A percentile compares a stretch with the other conserved stretches of the same genome.
Evolutionary conservation across 2,888 invertebrate species (phyloP).

Genomic region (Cantharis nigra): DNA sequence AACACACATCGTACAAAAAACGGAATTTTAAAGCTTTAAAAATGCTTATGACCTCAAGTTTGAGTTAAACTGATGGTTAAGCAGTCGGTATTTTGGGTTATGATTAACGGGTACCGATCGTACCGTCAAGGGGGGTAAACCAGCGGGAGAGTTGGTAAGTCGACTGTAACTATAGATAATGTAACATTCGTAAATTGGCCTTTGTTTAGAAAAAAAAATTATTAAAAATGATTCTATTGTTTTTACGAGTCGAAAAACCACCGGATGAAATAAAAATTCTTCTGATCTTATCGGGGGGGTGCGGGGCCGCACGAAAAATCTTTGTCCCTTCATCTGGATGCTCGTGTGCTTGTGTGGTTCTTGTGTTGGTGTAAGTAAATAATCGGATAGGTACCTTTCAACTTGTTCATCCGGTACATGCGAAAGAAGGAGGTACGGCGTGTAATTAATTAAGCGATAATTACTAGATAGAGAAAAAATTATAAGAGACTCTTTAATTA

Average conservation of each 20-base stretch:
- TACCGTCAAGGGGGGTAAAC: slow-evolving; percentile 36
- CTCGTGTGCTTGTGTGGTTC: too few species aligned
- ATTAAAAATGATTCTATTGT: slow-evolving; percentile 17
- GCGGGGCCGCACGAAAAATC: background rate
- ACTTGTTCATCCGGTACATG: background rate
- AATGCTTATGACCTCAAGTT: slow-evolving; percentile 27
- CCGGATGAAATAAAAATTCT: background rate
- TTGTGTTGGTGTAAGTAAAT: background rate
- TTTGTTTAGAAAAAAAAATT: slow-evolving; percentile 28
- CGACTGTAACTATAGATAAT: slow-evolving; percentile 23
- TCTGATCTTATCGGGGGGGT: background rate
- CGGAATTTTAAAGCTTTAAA: slow-evolving; percentile 24
- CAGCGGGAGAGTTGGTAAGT: slow-evolving; percentile 32
- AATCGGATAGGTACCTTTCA: background rate
- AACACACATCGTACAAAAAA: slow-evolving; percentile 5
- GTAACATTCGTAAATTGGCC: slow-evolving; percentile 14
- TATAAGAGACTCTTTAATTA: slow-evolving; percentile 35
- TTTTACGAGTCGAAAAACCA: background rate
- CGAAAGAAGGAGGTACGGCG: slow-evolving; percentile 17
- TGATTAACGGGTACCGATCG: slow-evolving; percentile 37
- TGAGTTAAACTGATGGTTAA: slow-evolving; percentile 17
- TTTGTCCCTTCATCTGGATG: background rate
- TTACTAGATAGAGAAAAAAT: slow-evolving; percentile 39
- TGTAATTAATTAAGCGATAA: slow-evolving; percentile 44
- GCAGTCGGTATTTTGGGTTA: slow-evolving; percentile 34